phyloP scores from a whole-genome alignment of 2,113 vertebrate genomes.

The Tupaia chinensis region DNA sequence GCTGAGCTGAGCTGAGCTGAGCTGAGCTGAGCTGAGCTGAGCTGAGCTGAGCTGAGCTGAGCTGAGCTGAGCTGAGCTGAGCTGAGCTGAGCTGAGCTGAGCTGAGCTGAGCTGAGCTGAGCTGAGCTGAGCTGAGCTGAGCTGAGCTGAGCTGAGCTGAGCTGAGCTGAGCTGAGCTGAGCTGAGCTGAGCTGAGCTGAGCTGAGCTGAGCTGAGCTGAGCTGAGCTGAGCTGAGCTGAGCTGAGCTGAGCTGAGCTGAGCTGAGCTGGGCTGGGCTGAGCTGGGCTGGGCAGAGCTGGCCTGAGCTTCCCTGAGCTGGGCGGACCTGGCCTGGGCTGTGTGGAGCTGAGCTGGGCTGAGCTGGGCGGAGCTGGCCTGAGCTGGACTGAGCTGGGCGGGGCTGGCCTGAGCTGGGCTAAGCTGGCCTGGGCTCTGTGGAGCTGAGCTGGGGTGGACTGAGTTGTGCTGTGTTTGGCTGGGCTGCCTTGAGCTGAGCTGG shows the following conservation, averaged over 20 bases:
- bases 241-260: neutral
- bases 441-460: accelerated
- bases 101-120: too few relatives aligned
- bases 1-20: too few relatives aligned
- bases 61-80: neutral
- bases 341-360: accelerated
- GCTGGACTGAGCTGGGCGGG: accelerated
- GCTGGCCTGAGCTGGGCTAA: accelerated
- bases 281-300: neutral
- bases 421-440: too few relatives aligned
- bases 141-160: neutral
- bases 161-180: neutral
- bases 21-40: neutral
- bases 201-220: too few relatives aligned
- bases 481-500: accelerated
- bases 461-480: neutral
- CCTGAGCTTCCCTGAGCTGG: neutral
- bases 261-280: neutral
- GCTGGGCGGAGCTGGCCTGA: accelerated
- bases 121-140: neutral
- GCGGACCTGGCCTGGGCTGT: accelerated
- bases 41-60: too few relatives aligned
- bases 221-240: neutral
- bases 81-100: neutral
- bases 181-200: neutral